These are phyloP conservation scores for Protophormia terraenovae DNA, from an alignment of 2,888 invertebrate genomes.

Conservation along the genomic window DNA sequence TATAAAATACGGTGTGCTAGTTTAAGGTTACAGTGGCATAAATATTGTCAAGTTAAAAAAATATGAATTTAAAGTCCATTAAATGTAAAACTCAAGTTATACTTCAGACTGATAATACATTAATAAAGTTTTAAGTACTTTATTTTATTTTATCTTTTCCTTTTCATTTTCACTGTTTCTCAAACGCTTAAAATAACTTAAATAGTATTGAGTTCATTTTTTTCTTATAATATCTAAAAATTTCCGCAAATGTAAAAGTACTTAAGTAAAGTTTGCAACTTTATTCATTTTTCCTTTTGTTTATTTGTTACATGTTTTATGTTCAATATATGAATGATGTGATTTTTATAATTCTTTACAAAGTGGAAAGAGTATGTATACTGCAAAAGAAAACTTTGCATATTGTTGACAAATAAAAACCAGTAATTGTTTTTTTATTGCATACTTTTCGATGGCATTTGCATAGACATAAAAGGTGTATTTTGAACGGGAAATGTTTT, in stretches of 20 bases:
- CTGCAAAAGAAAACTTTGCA: background rate
- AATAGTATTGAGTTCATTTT: background rate
- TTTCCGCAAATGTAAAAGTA: background rate
- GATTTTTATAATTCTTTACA: slow-evolving; percentile 13
- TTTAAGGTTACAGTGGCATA: background rate
- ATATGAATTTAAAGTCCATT: background rate
- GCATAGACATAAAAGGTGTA: slow-evolving; percentile 9
- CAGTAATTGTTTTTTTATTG: slow-evolving; percentile 15
- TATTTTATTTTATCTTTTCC: too few species aligned
- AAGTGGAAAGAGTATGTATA: background rate
- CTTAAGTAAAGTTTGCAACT: background rate
- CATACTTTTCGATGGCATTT: background rate
- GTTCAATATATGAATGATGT: slow-evolving; percentile 10
- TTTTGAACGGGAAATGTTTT: slow-evolving; percentile 1
- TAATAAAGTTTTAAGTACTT: too few species aligned
- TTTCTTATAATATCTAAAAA: background rate
- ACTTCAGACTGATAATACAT: too few species aligned
- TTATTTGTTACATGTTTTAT: background rate
- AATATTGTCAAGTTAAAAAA: too few species aligned
- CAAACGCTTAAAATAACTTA: background rate
- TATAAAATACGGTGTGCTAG: background rate
- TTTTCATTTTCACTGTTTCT: background rate
- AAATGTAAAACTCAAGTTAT: too few species aligned
- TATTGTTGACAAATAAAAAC: background rate
- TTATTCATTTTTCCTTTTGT: background rate